Percentiles rank a stretch among this genome's conserved stretches.
These are phyloP conservation scores for Chymomyza fuscimana DNA, from an alignment of 2,888 invertebrate species.

Conservation along the genomic window DNA sequence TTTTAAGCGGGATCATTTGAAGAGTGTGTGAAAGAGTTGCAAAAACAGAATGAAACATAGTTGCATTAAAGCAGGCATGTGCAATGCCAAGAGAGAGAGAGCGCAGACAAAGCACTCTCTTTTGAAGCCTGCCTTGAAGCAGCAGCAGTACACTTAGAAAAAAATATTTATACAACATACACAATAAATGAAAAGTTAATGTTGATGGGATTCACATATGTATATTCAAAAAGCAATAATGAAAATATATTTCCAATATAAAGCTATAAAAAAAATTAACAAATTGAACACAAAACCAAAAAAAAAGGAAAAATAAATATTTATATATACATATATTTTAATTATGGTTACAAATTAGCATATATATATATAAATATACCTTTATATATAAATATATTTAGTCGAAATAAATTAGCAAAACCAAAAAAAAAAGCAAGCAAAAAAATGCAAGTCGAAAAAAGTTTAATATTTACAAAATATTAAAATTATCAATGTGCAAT, in stretches of 20 bases:
- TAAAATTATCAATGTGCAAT: constrained; percentile 76
- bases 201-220: constrained; percentile 53
- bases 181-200: constrained; percentile 27
- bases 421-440: constrained; percentile 20
- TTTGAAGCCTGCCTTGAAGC: not conserved
- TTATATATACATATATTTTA: constrained; percentile 68
- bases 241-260: constrained; percentile 56
- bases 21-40: constrained; percentile 18
- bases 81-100: not conserved
- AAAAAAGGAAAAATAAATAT: constrained; percentile 52
- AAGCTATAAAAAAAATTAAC: constrained; percentile 29
- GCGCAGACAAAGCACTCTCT: not conserved
- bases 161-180: constrained; percentile 24
- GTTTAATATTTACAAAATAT: constrained; percentile 74
- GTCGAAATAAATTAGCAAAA: constrained; percentile 60
- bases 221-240: constrained; percentile 77
- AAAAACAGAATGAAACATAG: too few species aligned
- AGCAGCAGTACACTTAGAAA: constrained; percentile 15
- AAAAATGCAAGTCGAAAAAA: constrained; percentile 30
- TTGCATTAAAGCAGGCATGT: too few species aligned
- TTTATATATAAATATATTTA: constrained; percentile 56
- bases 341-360: constrained; percentile 54
- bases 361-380: constrained; percentile 45
- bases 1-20: constrained; percentile 1
- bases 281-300: constrained; percentile 28